Evolutionary conservation across 2,888 invertebrate genomes (phyloP).

Genomic region (Microdon myrmicae): DNA sequence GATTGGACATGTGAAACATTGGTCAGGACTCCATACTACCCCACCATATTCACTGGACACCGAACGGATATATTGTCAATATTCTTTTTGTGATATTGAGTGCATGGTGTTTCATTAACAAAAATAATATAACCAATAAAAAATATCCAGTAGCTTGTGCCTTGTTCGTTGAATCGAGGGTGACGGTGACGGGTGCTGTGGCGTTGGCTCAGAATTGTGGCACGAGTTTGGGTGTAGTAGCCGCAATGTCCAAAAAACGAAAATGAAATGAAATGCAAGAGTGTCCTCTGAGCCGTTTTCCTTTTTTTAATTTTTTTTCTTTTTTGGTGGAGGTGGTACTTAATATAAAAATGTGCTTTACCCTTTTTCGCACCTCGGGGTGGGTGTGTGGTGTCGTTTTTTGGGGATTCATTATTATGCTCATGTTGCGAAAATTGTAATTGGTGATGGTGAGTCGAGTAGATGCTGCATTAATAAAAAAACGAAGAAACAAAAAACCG

Average conservation of each 20-base stretch:
- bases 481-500: slow-evolving; percentile 39
- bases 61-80: slow-evolving; percentile 52
- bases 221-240: slow-evolving; percentile 8
- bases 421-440: slow-evolving; percentile 52
- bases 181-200: too few species aligned
- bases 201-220: slow-evolving; percentile 9
- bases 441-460: slow-evolving; percentile 34
- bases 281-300: slow-evolving; percentile 43
- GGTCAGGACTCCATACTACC: too few species aligned
- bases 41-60: too few species aligned
- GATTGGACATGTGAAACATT: too few species aligned
- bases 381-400: slow-evolving; percentile 31
- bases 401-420: slow-evolving; percentile 50
- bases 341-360: slow-evolving; percentile 52
- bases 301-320: slow-evolving; percentile 2
- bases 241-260: slow-evolving; percentile 41
- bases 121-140: slow-evolving; percentile 41
- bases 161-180: too few species aligned
- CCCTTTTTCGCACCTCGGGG: slow-evolving; percentile 32
- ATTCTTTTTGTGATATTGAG: slow-evolving; percentile 43
- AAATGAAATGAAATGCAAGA: slow-evolving; percentile 36
- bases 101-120: slow-evolving; percentile 46
- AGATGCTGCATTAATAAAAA: slow-evolving; percentile 46
- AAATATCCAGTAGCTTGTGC: too few species aligned
- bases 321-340: slow-evolving; percentile 40